Evolutionary conservation across 2,888 invertebrate species (phyloP).

Genomic region (Antheraea assamensis): DNA sequence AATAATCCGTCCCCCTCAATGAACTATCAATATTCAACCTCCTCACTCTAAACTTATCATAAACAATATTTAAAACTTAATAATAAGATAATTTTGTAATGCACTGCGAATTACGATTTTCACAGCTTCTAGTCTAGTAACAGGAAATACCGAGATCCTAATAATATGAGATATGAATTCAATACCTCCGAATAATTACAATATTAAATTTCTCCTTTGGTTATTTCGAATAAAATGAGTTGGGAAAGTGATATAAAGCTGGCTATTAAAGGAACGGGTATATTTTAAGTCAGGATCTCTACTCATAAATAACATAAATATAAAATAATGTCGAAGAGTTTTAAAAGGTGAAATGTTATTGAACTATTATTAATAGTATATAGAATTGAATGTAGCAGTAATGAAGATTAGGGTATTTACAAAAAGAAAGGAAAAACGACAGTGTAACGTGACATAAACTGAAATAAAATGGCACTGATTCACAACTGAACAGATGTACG

Average conservation of each 20-base stretch:
- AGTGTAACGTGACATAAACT: too few relatives aligned
- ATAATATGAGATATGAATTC: neutral
- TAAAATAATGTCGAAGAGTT: too few relatives aligned
- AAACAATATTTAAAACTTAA: constrained; percentile 13
- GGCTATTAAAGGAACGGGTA: neutral
- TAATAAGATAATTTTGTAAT: neutral
- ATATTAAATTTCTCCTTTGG: neutral
- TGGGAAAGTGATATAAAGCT: neutral
- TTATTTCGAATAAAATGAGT: neutral
- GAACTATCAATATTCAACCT: neutral
- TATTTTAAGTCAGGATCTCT: neutral
- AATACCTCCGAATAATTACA: neutral
- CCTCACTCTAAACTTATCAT: neutral
- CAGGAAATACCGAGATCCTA: neutral
- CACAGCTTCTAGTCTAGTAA: neutral
- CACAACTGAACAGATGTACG: too few relatives aligned
- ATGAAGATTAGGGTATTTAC: too few relatives aligned
- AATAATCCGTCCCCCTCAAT: neutral
- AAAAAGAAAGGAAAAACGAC: too few relatives aligned
- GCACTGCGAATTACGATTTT: neutral
- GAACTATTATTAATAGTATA: too few relatives aligned
- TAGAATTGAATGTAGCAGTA: too few relatives aligned
- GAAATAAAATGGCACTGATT: too few relatives aligned
- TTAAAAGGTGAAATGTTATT: too few relatives aligned
- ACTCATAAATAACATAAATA: too few relatives aligned